These are phyloP conservation scores for Leucoraja ocellata DNA, from an alignment of 2,797 vertebrate genomes.

Conservation along the genomic window DNA sequence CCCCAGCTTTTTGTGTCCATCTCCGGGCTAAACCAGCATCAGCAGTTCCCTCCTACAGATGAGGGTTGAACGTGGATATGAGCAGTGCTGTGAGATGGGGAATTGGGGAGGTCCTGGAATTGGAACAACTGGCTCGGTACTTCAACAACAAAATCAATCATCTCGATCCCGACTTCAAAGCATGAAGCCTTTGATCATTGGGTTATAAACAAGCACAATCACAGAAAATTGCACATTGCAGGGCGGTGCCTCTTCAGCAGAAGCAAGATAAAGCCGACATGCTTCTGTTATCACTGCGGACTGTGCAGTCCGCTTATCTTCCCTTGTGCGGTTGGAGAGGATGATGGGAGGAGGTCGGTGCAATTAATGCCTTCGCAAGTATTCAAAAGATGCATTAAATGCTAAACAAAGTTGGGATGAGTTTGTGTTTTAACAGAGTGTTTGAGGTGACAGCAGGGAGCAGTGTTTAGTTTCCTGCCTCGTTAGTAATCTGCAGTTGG, in stretches of 20 bases:
- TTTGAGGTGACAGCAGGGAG: neutral
- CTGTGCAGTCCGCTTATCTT: conserved; percentile 48
- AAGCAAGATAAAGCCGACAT: conserved; percentile 49
- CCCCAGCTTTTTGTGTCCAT: too few relatives aligned
- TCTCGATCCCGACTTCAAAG: conserved; percentile 51
- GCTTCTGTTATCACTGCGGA: conserved; percentile 47
- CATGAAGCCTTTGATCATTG: conserved; percentile 12
- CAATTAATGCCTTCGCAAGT: conserved; percentile 2
- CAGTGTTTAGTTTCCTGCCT: conserved; percentile 19
- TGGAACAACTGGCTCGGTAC: neutral
- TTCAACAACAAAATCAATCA: neutral
- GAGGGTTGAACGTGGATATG: neutral
- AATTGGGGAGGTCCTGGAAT: neutral
- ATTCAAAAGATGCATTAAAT: conserved; percentile 23
- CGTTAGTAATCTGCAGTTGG: neutral
- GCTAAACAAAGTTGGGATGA: conserved; percentile 10
- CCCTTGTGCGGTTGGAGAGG: conserved; percentile 44
- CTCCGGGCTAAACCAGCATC: too few relatives aligned
- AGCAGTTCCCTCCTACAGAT: too few relatives aligned
- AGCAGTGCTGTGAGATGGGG: neutral
- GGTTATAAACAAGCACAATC: conserved; percentile 53
- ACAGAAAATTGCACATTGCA: conserved; percentile 46
- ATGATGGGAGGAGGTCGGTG: neutral
- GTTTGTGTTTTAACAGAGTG: neutral
- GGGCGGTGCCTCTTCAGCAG: conserved; percentile 45